These are phyloP conservation scores for Pterophyllum scalare DNA, from an alignment of 2,113 vertebrate genomes.

Conservation along the genomic window DNA sequence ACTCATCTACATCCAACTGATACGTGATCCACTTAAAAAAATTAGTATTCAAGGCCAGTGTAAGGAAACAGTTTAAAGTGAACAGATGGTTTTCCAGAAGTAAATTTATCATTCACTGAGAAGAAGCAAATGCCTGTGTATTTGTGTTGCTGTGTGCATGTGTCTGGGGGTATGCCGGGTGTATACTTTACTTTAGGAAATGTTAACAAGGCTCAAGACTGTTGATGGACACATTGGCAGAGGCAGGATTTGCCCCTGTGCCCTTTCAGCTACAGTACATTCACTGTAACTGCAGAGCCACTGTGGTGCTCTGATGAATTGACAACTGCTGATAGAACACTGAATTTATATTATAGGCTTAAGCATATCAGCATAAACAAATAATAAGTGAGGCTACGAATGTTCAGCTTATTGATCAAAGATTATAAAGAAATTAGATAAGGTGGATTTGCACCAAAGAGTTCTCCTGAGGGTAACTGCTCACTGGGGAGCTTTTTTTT, in stretches of 20 bases:
- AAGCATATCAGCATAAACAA: not conserved
- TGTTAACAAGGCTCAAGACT: conserved; percentile 8
- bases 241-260: conserved; percentile 1
- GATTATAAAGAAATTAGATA: conserved; percentile 4
- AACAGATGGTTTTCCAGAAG: not conserved
- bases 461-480: not conserved
- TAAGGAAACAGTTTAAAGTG: not conserved
- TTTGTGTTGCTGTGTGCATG: not conserved
- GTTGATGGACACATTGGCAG: conserved; percentile 44
- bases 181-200: not conserved
- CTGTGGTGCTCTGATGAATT: not conserved
- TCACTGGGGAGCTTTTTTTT: not conserved
- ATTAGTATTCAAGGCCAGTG: not conserved
- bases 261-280: conserved; percentile 33
- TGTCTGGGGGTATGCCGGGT: not conserved
- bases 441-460: not conserved
- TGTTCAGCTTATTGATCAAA: not conserved
- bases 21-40: not conserved
- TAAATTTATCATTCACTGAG: not conserved
- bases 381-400: not conserved
- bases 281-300: conserved; percentile 10
- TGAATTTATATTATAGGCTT: conserved; percentile 8
- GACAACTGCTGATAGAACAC: conserved; percentile 22
- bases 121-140: not conserved
- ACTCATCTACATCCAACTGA: not conserved